Percentiles rank a stretch among this genome's conserved stretches.
Conservation (phyloP, 2,113 vertebrate species). For the Sceloporus tristichus region DNA sequence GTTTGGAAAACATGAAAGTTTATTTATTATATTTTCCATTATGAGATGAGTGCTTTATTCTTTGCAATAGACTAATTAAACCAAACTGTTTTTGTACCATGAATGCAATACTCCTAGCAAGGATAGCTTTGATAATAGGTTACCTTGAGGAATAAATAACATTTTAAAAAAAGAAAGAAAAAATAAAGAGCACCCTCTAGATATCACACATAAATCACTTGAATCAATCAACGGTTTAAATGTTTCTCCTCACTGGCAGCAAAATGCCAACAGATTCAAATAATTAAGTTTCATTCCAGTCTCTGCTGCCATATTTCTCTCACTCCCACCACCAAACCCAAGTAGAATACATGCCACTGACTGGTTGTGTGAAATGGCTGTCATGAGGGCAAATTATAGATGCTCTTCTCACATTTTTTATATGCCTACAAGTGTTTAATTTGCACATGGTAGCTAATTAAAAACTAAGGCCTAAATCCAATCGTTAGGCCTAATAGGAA, state of each 20-base stretch:
- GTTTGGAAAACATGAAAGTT: no score
- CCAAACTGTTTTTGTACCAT: conserved; percentile 30
- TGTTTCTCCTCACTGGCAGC: conserved; percentile 54
- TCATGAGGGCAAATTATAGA: not conserved
- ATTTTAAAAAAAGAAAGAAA: not conserved
- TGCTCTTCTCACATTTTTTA: not conserved
- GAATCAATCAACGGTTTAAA: conserved; percentile 32
- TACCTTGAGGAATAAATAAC: conserved; percentile 58
- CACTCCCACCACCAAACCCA: not conserved
- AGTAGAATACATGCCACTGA: not conserved
- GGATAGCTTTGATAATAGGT: conserved; percentile 48
- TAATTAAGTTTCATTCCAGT: not conserved
- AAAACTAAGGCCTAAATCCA: no score
- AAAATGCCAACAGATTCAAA: not conserved
- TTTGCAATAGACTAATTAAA: conserved; percentile 53
- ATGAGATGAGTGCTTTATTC: conserved; percentile 39
- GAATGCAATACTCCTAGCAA: conserved; percentile 45
- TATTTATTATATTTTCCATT: conserved; percentile 41
- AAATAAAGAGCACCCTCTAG: conserved; percentile 56
- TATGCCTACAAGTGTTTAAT: no score
- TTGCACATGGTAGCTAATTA: no score
- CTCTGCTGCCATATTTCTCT: not conserved
- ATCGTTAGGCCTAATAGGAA: no score
- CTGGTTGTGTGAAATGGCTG: not conserved
- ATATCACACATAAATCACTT: conserved; percentile 45